phyloP scores from a whole-genome alignment of 2,113 vertebrate genomes.

The Stictonetta naevosa region DNA sequence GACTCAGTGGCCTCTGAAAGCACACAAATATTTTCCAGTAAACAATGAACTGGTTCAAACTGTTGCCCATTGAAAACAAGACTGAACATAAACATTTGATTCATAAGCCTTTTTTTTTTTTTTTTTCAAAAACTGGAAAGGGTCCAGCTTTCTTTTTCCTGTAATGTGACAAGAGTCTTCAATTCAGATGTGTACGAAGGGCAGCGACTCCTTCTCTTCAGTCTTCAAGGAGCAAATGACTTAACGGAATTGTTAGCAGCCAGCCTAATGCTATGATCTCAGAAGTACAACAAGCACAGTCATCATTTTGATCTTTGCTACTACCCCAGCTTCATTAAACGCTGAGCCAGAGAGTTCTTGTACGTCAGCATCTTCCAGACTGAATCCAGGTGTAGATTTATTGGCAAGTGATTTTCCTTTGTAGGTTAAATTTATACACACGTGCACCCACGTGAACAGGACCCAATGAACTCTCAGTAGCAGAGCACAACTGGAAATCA shows the following conservation, averaged over 20 bases:
- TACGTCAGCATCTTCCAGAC: background rate
- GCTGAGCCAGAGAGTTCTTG: background rate
- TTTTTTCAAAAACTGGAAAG: background rate
- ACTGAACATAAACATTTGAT: slow-evolving; percentile 35
- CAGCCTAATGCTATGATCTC: background rate
- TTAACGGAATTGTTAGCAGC: background rate
- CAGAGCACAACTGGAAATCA: background rate
- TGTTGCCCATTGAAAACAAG: background rate
- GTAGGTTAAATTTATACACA: background rate
- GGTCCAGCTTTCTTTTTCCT: background rate
- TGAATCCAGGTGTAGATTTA: background rate
- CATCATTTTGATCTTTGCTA: background rate
- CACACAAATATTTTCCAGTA: slow-evolving; percentile 58
- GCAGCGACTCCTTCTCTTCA: background rate
- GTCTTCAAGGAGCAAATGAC: background rate
- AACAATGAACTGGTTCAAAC: slow-evolving; percentile 50
- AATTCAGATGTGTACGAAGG: background rate
- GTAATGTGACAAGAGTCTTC: background rate
- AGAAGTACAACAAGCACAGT: background rate
- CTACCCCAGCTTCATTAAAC: background rate
- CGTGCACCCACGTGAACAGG: accelerated
- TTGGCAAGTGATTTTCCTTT: background rate
- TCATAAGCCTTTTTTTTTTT: background rate
- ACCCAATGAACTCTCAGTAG: background rate
- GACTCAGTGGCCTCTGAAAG: slow-evolving; percentile 45